Evolutionary conservation across 2,113 vertebrate genomes (phyloP).

Genomic region (Anhinga rufa): DNA sequence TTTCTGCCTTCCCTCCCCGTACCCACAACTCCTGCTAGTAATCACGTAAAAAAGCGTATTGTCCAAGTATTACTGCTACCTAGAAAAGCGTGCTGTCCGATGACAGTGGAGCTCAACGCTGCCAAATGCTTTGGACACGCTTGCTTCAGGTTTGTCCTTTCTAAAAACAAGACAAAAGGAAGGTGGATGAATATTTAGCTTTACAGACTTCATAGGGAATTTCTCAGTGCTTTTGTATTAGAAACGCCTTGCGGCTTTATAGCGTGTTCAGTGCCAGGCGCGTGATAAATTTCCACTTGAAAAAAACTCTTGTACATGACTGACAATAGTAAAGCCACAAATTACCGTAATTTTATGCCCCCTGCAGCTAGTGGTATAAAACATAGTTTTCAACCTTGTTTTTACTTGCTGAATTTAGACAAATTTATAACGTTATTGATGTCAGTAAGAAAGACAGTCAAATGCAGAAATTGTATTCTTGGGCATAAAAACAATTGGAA

Average conservation of each 20-base stretch:
- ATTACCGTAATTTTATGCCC: conserved; percentile 73
- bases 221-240: conserved; percentile 37
- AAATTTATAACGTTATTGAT: conserved; percentile 66
- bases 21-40: background rate
- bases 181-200: conserved; percentile 8
- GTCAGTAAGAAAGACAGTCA: conserved; percentile 60
- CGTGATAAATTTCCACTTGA: conserved; percentile 56
- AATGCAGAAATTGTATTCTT: conserved; percentile 54
- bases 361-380: conserved; percentile 64
- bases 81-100: background rate
- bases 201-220: conserved; percentile 10
- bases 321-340: conserved; percentile 68
- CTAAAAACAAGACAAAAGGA: conserved; percentile 1
- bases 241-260: conserved; percentile 12
- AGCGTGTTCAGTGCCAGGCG: conserved; percentile 13
- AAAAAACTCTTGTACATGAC: conserved; percentile 42
- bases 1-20: background rate
- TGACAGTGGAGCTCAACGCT: background rate
- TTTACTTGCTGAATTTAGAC: conserved; percentile 64
- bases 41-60: background rate
- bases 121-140: background rate
- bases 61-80: background rate
- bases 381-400: conserved; percentile 67
- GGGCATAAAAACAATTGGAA: conserved; percentile 9
- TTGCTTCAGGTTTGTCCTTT: background rate